These are phyloP conservation scores for Cuniculus paca DNA, from an alignment of 2,797 vertebrate species.

Conservation along the genomic window DNA sequence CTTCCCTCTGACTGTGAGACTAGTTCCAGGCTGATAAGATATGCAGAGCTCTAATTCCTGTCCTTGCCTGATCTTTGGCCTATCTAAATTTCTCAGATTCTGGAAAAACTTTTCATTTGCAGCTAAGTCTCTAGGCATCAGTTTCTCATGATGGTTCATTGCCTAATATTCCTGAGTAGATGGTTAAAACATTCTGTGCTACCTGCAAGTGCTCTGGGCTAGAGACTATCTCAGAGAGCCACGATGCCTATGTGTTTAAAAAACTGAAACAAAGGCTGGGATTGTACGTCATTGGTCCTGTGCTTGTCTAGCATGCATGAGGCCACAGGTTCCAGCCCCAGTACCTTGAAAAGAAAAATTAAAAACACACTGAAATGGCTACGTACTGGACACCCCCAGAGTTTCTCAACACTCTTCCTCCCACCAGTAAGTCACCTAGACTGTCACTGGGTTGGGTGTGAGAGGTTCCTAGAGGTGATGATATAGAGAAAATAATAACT, in stretches of 20 bases:
- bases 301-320: background rate
- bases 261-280: background rate
- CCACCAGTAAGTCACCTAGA: background rate
- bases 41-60: background rate
- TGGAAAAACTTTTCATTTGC: background rate
- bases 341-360: background rate
- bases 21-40: background rate
- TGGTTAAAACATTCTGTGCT: background rate
- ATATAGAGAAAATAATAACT: background rate
- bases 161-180: background rate
- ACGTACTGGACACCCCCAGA: background rate
- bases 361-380: background rate
- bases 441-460: background rate
- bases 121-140: slow-evolving; percentile 24
- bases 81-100: background rate
- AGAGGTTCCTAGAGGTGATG: background rate
- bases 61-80: background rate
- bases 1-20: too few relatives aligned
- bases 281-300: too few relatives aligned
- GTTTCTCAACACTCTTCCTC: background rate
- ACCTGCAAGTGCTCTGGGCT: background rate
- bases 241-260: background rate
- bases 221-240: background rate
- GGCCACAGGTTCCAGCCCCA: background rate
- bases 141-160: slow-evolving; percentile 26